Evolutionary conservation across 2,797 vertebrate genomes (phyloP), one percentile per base, ranked within the genome.

Genomic region (Zenarchopterus dispar): DNA sequence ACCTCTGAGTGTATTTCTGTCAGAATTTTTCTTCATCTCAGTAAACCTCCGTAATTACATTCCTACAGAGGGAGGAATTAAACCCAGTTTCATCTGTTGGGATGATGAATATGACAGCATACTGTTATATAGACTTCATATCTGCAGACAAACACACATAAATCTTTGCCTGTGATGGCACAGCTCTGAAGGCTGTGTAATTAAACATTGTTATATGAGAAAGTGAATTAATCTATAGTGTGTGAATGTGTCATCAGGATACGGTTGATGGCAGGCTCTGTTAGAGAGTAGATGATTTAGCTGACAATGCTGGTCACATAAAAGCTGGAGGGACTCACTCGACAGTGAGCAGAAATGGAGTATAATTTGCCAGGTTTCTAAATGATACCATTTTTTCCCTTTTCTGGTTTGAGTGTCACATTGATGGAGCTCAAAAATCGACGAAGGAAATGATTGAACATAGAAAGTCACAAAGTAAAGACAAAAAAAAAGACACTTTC

Each of bases 191-290:
- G 84, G 85, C 87, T 88, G 84, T 87, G 86, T 89, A 92, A 92
- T 92, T 91, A 91, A 91, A 89, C 88, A 87, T 88, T 90, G 88
- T 91, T 89, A 90, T 89, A 85, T 84, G 87, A 88, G 83, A 87
- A 84, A 89, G 83, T 88, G 86, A 87, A 91, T 90, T 81, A 89
- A 89, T 90, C 85, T 80, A 80, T 82, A 85, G 88, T 88, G 82
- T 86, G 86, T 81, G 86, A 88, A 89, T 86, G 84, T 89, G 89
- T 84, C 81, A 85, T 90, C 78, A 81, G 86, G 83, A 89, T 86
- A 68, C 67, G 78, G 65, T 78, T 85, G 85, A 90, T 90, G 88
- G 86, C 84, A 56, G 80, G 73, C 69, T 62, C 67, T 66, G 80
- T 75, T 76, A 52, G 83, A 64, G 76, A 84, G 84, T 54, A 49